Percentiles rank a stretch among this genome's conserved stretches.
phyloP scores from a whole-genome alignment of 2,797 vertebrate genomes.

The Helarctos malayanus region DNA sequence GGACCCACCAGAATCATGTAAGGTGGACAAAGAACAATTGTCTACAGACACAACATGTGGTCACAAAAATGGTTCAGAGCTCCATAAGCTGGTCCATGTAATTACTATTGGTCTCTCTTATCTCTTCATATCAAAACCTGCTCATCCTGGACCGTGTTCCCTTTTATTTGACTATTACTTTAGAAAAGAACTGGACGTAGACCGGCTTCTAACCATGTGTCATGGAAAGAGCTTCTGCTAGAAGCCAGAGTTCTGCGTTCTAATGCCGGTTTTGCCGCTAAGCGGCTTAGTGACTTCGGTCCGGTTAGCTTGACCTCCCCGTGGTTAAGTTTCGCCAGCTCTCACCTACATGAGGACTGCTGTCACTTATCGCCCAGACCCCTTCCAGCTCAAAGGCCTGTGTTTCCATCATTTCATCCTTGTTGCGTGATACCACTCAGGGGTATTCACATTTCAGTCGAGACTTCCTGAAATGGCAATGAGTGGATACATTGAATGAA shows the following conservation, averaged over 20 bases:
- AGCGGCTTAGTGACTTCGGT: background rate
- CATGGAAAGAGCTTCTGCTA: background rate
- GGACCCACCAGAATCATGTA: background rate
- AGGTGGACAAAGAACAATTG: background rate
- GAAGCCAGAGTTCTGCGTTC: background rate
- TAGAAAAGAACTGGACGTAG: background rate
- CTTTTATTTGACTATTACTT: conserved; percentile 40
- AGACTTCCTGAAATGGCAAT: background rate
- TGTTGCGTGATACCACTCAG: background rate
- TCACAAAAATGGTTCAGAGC: background rate
- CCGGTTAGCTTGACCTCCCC: background rate
- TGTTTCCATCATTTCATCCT: background rate
- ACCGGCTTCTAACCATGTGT: background rate
- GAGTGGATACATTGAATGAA: background rate
- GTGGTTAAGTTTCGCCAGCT: background rate
- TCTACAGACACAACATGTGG: background rate
- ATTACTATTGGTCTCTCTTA: background rate
- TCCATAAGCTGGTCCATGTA: background rate
- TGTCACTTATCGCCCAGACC: background rate
- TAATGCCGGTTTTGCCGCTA: background rate
- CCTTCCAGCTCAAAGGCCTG: background rate
- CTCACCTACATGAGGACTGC: background rate
- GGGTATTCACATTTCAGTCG: background rate
- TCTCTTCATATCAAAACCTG: conserved; percentile 38
- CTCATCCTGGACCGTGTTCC: background rate